These are phyloP conservation scores for Gavialis gangeticus DNA, from an alignment of 2,113 vertebrate genomes.

Conservation along the genomic window DNA sequence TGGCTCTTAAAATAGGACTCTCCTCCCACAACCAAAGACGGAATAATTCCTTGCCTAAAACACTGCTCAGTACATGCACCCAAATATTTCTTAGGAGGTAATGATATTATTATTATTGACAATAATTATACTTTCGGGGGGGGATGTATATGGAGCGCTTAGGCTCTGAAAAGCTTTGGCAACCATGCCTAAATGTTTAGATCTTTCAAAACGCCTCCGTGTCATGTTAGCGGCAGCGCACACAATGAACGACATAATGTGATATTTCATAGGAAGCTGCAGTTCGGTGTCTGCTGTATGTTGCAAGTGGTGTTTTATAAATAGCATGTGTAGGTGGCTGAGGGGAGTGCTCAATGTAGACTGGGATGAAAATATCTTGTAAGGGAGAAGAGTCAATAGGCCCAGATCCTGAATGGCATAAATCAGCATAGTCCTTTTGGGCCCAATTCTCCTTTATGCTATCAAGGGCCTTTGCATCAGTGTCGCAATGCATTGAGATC, in stretches of 20 bases:
- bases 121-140: rapidly evolving
- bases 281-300: rapidly evolving
- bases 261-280: rapidly evolving
- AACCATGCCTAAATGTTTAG: background rate
- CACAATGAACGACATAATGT: rapidly evolving
- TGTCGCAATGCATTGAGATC: background rate
- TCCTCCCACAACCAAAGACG: background rate
- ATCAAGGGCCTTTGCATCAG: background rate
- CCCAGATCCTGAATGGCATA: rapidly evolving
- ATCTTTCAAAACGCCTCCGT: rapidly evolving
- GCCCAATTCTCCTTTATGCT: rapidly evolving
- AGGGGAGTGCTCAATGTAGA: rapidly evolving
- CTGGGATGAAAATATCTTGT: background rate
- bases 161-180: background rate
- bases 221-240: background rate
- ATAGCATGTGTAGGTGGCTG: rapidly evolving
- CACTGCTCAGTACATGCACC: rapidly evolving
- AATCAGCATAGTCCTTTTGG: rapidly evolving
- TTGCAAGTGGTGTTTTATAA: rapidly evolving
- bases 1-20: background rate
- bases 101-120: background rate
- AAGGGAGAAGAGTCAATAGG: rapidly evolving
- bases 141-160: rapidly evolving
- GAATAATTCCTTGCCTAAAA: background rate
- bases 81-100: rapidly evolving